Evolutionary conservation across 2,797 vertebrate genomes (phyloP), one percentile per base, ranked within the genome.

Genomic region (Fundulus diaphanus): DNA sequence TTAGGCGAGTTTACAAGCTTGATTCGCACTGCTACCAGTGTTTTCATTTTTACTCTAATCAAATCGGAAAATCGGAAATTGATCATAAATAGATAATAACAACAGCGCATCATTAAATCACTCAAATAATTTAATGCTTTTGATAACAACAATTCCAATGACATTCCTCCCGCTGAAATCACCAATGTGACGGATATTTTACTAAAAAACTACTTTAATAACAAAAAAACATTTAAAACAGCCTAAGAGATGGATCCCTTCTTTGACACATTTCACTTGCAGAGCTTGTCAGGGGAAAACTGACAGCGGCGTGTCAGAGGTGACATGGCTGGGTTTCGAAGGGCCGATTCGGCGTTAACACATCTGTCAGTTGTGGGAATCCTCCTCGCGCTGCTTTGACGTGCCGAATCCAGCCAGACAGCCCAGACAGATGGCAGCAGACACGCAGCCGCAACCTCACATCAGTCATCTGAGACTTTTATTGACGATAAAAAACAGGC

Each of bases 291-390:
- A 90, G 82, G 77, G 79, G 78, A 84, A 80, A 59, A 83, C 87
- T 89, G 92, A 91, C 90, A 89, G 90, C 81, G 73, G 63, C 40
- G 80, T 88, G 92, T 88, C 84, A 81, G 82, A 90, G 91, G 92
- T 92, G 92, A 91, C 87, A 65, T n/a, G 88, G 80, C 88, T 82
- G 86, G 68, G 84, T 89, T 90, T 52, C 81, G 70, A 67, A 80
- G 68, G 87, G 89, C 82, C 81, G 77, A 81, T 74, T 85, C 54
- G 79, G 82, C 82, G 92, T 85, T 83, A 89, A 92, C 90, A 76
- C 90, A 85, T 90, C 92, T 92, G 93, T 92, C 92, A 92, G 88
- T 87, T 79, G 85, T 79, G 85, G 90, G 89, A 89, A 90, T 90
- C 77, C 90, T 91, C 78, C 80, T 79, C 52, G 35, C 67, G 27